These are phyloP conservation scores for Drosophila pseudotalamancana DNA, from an alignment of 2,888 invertebrate genomes.

Conservation along the genomic window DNA sequence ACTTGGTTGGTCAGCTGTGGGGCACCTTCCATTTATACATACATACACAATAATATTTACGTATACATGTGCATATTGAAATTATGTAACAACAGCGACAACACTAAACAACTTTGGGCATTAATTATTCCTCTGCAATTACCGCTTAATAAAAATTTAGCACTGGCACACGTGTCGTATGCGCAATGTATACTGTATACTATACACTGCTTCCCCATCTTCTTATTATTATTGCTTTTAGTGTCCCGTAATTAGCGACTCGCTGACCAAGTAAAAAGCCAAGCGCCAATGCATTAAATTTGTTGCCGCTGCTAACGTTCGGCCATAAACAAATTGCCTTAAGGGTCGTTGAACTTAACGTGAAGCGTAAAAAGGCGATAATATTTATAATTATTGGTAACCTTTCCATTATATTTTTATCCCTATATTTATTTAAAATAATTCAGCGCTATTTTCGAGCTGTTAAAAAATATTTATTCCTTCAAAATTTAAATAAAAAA, in stretches of 20 bases:
- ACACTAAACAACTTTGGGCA: constrained; percentile 11
- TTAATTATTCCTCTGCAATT: constrained; percentile 44
- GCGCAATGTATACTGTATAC: constrained; percentile 13
- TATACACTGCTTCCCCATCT: background rate
- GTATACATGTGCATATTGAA: constrained; percentile 8
- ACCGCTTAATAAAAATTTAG: constrained; percentile 27
- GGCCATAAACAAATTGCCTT: constrained; percentile 21
- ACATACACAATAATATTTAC: constrained; percentile 15
- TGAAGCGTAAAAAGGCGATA: background rate
- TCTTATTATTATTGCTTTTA: constrained; percentile 14
- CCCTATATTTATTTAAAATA: background rate
- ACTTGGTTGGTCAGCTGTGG: constrained; percentile 29
- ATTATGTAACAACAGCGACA: constrained; percentile 5
- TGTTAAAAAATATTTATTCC: too few species aligned
- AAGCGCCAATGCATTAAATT: constrained; percentile 14
- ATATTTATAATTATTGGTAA: too few species aligned
- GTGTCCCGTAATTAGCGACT: constrained; percentile 25
- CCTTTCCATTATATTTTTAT: too few species aligned
- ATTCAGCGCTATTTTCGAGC: too few species aligned
- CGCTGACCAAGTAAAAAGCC: constrained; percentile 5
- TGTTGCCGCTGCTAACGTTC: background rate
- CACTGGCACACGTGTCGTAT: constrained; percentile 33
- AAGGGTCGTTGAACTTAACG: background rate
- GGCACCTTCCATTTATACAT: background rate
- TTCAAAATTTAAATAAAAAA: too few species aligned